Evolutionary conservation across 1,140 invertebrate species (phyloP), one percentile per base, ranked within the genome.

Genomic region (Phthorimaea operculella): DNA sequence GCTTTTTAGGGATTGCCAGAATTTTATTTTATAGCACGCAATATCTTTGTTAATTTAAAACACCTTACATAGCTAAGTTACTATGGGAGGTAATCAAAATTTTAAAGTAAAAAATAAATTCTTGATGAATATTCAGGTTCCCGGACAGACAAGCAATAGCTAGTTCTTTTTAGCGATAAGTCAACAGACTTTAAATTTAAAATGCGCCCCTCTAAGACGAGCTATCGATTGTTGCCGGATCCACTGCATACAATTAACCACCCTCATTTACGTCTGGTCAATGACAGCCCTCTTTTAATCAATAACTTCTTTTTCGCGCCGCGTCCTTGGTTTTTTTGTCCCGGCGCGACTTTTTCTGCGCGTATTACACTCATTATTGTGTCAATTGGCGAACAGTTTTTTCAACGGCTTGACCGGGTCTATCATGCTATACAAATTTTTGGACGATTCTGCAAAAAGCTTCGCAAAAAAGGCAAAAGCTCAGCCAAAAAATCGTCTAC

Each of bases 241-340:
- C 76, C 70, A 60, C 68, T 84, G 81, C 81, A 85, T 85, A 79
- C 72, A 74, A 81, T 85, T 83, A 85, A 74, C 67, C 74, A 76
- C 81, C 81, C 81, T 83, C 78, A 85, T 85, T 85, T 85, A 71
- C 70, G 76, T 81, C 78, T 83, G 81, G 81, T 83, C 81, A 85
- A 81, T 84, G 81, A 81, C 79, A 82, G 76, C 78, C 73, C 78
- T 74, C 71, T 78, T 83, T 83, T 83, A 85, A 85, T 85, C 81
- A 85, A 85, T 85, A 85, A 82, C 72, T 85, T 85, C 79, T 85
- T 85, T 83, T 85, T 82, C 74, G 70, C 75, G 68, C 66, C 57
- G 75, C 76, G 77, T 76, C 79, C 79, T 83, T 83, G 75, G 75
- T 74, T 80, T 83, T 83, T 77, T 85, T 80, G 21, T 70, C 71